Percentiles rank a stretch among this genome's conserved stretches.
These are phyloP conservation scores for Camponotus fellah DNA, from an alignment of 2,888 invertebrate genomes.

Conservation along the genomic window DNA sequence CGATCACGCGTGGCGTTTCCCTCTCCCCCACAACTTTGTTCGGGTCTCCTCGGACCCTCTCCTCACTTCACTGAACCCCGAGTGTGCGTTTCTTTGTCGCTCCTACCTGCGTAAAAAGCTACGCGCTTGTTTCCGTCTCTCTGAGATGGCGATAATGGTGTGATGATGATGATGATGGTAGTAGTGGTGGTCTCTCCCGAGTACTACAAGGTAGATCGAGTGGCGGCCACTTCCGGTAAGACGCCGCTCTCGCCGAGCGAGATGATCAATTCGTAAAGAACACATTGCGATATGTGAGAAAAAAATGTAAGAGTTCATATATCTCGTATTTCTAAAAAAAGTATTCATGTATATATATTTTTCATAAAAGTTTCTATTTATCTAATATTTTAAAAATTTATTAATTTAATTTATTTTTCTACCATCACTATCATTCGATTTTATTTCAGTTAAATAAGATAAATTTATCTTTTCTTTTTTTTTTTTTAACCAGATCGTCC, in stretches of 20 bases:
- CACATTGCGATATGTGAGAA: not conserved
- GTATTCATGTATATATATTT: not conserved
- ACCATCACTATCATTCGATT: not conserved
- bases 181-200: constrained; percentile 42
- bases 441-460: not conserved
- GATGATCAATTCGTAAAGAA: constrained; percentile 16
- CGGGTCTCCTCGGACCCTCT: constrained; percentile 47
- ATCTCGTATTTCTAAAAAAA: not conserved
- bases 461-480: not conserved
- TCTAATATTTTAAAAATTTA: not conserved
- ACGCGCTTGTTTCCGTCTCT: constrained; percentile 49
- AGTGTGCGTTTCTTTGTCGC: constrained; percentile 45
- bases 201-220: constrained; percentile 78
- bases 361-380: not conserved
- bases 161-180: constrained; percentile 64
- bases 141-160: constrained; percentile 49
- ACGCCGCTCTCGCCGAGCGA: constrained; percentile 5
- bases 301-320: not conserved
- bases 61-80: constrained; percentile 45
- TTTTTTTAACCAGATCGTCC: not conserved
- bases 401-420: not conserved
- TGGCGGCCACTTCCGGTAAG: constrained; percentile 81
- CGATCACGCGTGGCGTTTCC: constrained; percentile 82
- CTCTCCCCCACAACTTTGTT: constrained; percentile 67
- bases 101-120: constrained; percentile 38